Percentiles rank a stretch among this genome's conserved stretches.
These are phyloP conservation scores for Peromyscus maniculatus DNA, from an alignment of 2,113 vertebrate species.

Conservation along the genomic window DNA sequence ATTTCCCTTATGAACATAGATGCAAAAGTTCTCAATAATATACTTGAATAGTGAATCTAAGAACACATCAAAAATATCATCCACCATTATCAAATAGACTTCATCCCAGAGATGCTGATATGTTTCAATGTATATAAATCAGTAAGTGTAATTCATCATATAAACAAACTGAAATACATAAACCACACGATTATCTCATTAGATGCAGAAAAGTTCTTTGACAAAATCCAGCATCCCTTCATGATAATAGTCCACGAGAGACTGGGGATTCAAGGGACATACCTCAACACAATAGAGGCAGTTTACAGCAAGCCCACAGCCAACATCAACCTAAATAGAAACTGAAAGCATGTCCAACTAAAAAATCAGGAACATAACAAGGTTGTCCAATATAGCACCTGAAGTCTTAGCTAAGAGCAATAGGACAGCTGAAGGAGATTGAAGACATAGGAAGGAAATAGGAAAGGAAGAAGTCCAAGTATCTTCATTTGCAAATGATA, in stretches of 20 bases:
- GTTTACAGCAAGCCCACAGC: not conserved
- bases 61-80: not conserved
- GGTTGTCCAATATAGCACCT: not conserved
- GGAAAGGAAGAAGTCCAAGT: not conserved
- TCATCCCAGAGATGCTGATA: not conserved
- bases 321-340: not conserved
- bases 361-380: not conserved
- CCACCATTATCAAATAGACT: not conserved
- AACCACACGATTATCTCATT: not conserved
- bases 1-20: not conserved
- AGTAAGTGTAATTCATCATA: not conserved
- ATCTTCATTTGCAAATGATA: not conserved
- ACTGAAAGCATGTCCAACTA: not conserved
- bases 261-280: not conserved
- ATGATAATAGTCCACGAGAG: not conserved
- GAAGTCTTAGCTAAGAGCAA: not conserved
- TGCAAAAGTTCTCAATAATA: not conserved
- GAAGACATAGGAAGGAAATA: not conserved
- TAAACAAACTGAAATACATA: not conserved
- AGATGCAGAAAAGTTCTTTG: not conserved
- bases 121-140: not conserved
- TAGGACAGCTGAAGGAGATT: not conserved
- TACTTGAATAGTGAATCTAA: not conserved
- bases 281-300: not conserved
- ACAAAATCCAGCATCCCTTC: not conserved